Evolutionary conservation across 1,140 invertebrate species (phyloP).

Genomic region (Drosophila pandora): DNA sequence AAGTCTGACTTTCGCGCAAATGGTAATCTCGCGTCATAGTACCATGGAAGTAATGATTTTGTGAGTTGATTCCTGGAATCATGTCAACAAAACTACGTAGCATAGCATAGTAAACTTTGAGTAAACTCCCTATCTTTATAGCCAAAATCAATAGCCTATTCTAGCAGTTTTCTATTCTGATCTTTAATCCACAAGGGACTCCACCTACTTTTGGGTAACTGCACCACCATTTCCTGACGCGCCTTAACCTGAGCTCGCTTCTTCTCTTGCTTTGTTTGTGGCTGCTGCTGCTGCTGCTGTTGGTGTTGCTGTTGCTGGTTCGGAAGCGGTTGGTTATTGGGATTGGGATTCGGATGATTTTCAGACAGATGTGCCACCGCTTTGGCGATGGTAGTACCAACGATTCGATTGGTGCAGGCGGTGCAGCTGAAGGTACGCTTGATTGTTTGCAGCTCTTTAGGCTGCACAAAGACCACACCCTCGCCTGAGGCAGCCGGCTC

Average conservation of each 20-base stretch:
- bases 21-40: too few species aligned
- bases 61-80: too few species aligned
- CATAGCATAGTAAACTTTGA: too few species aligned
- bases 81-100: too few species aligned
- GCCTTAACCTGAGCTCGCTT: conserved; percentile 49
- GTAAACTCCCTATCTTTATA: too few species aligned
- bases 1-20: too few species aligned
- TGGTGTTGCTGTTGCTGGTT: conserved; percentile 18
- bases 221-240: conserved; percentile 32
- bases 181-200: too few species aligned
- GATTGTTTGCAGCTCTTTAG: conserved; percentile 53
- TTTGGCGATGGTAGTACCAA: conserved; percentile 61
- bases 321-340: conserved; percentile 15
- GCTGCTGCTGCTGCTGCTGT: conserved; percentile 4
- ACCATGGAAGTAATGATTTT: too few species aligned
- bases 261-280: conserved; percentile 31
- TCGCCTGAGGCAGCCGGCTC: conserved; percentile 2
- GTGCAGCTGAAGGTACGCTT: conserved; percentile 63
- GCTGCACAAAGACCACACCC: conserved; percentile 49
- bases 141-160: too few species aligned
- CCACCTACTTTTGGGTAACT: conserved; percentile 67
- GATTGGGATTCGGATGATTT: conserved; percentile 58
- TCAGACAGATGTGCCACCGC: conserved; percentile 64
- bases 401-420: conserved; percentile 51
- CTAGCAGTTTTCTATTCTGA: too few species aligned